Percentiles rank a stretch among this genome's conserved stretches.
These are phyloP conservation scores for Ostrea edulis DNA, from an alignment of 1,140 invertebrate species.

Conservation along the genomic window DNA sequence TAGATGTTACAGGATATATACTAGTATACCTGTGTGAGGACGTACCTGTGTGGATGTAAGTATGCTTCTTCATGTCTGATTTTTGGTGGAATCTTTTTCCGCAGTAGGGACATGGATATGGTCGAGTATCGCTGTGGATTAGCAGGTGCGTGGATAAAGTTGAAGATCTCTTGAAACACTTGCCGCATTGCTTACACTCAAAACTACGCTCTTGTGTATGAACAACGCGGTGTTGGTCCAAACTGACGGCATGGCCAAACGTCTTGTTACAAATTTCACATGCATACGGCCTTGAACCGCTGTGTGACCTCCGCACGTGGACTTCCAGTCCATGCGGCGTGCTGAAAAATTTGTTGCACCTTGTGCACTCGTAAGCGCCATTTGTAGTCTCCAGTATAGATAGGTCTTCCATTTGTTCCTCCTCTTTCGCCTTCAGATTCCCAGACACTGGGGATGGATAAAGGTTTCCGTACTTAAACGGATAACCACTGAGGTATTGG, in stretches of 20 bases:
- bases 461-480: slow-evolving; percentile 40
- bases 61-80: slow-evolving; percentile 99
- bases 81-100: slow-evolving; percentile 99
- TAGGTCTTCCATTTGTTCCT: background rate
- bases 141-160: slow-evolving; percentile 98
- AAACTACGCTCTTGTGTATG: slow-evolving; percentile 97
- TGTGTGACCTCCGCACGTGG: slow-evolving; percentile 94
- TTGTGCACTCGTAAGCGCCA: slow-evolving; percentile 91
- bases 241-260: slow-evolving; percentile 96
- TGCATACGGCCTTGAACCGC: slow-evolving; percentile 95
- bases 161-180: slow-evolving; percentile 98
- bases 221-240: slow-evolving; percentile 92
- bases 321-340: slow-evolving; percentile 96
- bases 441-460: background rate
- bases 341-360: slow-evolving; percentile 98
- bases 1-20: no score
- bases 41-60: slow-evolving; percentile 94
- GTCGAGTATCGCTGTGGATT: slow-evolving; percentile 96
- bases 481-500: slow-evolving; percentile 46
- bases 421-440: background rate
- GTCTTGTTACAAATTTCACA: slow-evolving; percentile 98
- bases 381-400: background rate
- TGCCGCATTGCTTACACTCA: slow-evolving; percentile 98
- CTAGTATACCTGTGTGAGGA: no score
- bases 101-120: slow-evolving; percentile 83